Evolutionary conservation across 1,140 invertebrate genomes (phyloP).

Genomic region (Drosophila teissieri): DNA sequence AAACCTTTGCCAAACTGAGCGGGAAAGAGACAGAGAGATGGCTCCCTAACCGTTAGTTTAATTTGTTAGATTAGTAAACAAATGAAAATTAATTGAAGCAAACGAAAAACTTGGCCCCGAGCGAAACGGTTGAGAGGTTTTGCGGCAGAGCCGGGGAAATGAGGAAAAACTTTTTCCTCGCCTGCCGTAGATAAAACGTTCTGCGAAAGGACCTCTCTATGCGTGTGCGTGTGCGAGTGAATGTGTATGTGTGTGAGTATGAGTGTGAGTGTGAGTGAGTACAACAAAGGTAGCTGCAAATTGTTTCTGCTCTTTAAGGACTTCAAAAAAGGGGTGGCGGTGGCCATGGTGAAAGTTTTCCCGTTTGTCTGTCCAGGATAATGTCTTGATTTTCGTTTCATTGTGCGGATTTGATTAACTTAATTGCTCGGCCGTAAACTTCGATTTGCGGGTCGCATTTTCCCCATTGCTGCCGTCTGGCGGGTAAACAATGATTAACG

Average conservation of each 20-base stretch:
- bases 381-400: constrained; percentile 69
- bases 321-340: constrained; percentile 37
- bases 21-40: not conserved
- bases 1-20: constrained; percentile 17
- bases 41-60: constrained; percentile 76
- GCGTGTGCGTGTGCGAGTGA: constrained; percentile 1
- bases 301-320: constrained; percentile 67
- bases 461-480: constrained; percentile 5
- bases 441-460: constrained; percentile 46
- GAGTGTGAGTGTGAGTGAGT: not conserved
- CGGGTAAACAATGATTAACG: constrained; percentile 77
- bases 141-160: constrained; percentile 6
- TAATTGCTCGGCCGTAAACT: constrained; percentile 68
- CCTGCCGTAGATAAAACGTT: constrained; percentile 69
- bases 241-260: constrained; percentile 2
- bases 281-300: constrained; percentile 65
- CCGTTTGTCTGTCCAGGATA: constrained; percentile 37
- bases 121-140: constrained; percentile 35
- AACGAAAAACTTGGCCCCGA: constrained; percentile 80
- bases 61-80: constrained; percentile 84
- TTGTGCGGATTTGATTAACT: constrained; percentile 75
- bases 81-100: constrained; percentile 84
- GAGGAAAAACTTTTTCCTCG: constrained; percentile 65
- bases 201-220: constrained; percentile 49
- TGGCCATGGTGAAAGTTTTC: constrained; percentile 42